Conservation (phyloP, 2,888 invertebrate genomes). For the Rhogogaster chlorosoma region DNA sequence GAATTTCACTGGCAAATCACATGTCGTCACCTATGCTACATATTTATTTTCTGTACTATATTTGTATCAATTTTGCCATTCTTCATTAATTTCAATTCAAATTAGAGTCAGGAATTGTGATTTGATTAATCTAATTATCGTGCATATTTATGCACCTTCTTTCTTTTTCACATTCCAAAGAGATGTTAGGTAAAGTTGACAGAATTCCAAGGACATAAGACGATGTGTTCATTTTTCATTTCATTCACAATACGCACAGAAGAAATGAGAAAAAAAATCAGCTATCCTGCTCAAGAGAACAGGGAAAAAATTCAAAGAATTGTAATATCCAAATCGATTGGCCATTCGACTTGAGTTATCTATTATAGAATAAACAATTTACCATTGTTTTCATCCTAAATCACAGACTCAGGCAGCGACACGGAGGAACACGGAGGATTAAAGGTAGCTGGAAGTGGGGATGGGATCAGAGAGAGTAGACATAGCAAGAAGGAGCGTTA, state of each 20-base stretch:
- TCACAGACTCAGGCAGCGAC: conserved; percentile 83
- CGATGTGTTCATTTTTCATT: background rate
- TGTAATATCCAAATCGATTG: background rate
- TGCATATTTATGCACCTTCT: background rate
- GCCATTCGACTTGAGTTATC: background rate
- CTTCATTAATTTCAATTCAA: background rate
- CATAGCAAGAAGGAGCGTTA: conserved; percentile 88
- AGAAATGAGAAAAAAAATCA: background rate
- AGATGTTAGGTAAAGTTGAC: background rate
- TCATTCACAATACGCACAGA: background rate
- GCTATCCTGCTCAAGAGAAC: background rate
- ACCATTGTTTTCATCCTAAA: conserved; percentile 29
- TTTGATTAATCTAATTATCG: background rate
- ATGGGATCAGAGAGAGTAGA: conserved; percentile 66
- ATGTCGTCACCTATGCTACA: background rate
- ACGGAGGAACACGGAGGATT: conserved; percentile 77
- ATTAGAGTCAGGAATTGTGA: background rate
- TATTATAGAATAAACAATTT: background rate
- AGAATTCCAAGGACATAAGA: background rate
- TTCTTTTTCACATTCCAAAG: background rate
- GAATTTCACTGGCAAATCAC: background rate
- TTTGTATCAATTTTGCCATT: background rate
- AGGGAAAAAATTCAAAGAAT: background rate
- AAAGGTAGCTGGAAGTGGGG: conserved; percentile 72
- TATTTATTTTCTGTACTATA: background rate